Evolutionary conservation across 2,797 vertebrate genomes (phyloP).

Genomic region (Danio jaintianensis): DNA sequence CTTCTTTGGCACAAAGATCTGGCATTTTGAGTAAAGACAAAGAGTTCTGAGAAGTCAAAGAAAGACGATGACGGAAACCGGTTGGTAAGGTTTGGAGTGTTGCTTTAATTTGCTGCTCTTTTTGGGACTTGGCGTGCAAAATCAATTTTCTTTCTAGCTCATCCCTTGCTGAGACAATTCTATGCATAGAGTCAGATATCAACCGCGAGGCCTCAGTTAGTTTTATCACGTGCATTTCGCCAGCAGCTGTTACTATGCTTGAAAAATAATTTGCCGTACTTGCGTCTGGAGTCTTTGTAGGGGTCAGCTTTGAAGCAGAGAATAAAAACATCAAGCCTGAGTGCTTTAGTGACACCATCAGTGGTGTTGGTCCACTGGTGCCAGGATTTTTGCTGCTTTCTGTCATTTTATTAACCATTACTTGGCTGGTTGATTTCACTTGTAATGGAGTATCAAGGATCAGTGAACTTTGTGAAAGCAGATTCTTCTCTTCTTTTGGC

Average conservation of each 20-base stretch:
- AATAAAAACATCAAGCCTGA: conserved; percentile 23
- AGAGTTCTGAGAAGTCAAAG: conserved; percentile 13
- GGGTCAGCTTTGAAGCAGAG: conserved; percentile 28
- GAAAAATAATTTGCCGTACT: conserved; percentile 19
- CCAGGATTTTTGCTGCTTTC: conserved; percentile 12
- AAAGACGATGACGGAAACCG: conserved; percentile 16
- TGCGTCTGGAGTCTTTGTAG: conserved; percentile 1
- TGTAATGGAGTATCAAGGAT: conserved; percentile 40
- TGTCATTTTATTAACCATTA: conserved; percentile 34
- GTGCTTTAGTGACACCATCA: not conserved
- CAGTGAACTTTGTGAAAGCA: conserved; percentile 52
- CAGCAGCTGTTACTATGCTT: conserved; percentile 24
- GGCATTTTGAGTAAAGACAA: conserved; percentile 12
- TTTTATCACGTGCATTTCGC: conserved; percentile 40
- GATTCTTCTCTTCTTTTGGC: conserved; percentile 27
- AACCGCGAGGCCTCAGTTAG: not conserved
- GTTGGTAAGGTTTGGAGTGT: conserved; percentile 21
- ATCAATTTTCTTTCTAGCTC: conserved; percentile 40
- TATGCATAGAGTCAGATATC: conserved; percentile 21
- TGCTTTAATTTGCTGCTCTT: conserved; percentile 40
- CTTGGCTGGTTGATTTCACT: conserved; percentile 13
- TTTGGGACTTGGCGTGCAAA: conserved; percentile 17
- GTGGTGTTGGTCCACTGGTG: not conserved
- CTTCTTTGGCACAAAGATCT: conserved; percentile 15
- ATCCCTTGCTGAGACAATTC: conserved; percentile 33